These are phyloP conservation scores for Hedychridium roseum DNA, from an alignment of 2,888 invertebrate genomes.

Conservation along the genomic window DNA sequence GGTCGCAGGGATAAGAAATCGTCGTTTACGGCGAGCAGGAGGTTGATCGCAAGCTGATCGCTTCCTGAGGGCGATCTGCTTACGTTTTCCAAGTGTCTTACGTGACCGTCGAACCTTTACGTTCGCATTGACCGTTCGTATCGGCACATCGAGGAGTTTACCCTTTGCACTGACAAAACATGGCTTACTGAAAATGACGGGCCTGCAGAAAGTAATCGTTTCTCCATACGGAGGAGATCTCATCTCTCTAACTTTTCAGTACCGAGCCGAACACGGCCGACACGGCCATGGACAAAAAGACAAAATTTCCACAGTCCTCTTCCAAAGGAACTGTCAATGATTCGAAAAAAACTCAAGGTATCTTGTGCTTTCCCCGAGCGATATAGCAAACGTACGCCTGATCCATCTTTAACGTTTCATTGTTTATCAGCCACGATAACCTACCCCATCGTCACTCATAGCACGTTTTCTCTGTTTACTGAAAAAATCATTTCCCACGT, in stretches of 20 bases:
- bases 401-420: no score
- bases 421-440: no score
- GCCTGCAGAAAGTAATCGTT: conserved; percentile 72
- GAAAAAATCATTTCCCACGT: no score
- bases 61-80: conserved; percentile 67
- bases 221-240: conserved; percentile 76
- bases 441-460: no score
- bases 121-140: conserved; percentile 19
- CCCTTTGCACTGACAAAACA: conserved; percentile 67
- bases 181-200: conserved; percentile 83
- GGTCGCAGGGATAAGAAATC: conserved; percentile 63
- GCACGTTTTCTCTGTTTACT: no score
- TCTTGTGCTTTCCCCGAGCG: no score
- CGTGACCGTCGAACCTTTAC: conserved; percentile 19
- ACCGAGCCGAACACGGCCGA: conserved; percentile 66
- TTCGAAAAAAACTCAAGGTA: conserved; percentile 79
- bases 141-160: conserved; percentile 40
- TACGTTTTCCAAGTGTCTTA: conserved; percentile 16
- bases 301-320: conserved; percentile 74
- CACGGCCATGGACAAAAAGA: conserved; percentile 80
- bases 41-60: conserved; percentile 70
- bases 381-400: no score
- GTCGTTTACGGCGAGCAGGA: conserved; percentile 73
- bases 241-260: conserved; percentile 62
- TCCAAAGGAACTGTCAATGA: conserved; percentile 78